Evolutionary conservation across 1,140 invertebrate genomes (phyloP), one percentile per base, ranked within the genome.

Genomic region (Sinonovacula constricta): DNA sequence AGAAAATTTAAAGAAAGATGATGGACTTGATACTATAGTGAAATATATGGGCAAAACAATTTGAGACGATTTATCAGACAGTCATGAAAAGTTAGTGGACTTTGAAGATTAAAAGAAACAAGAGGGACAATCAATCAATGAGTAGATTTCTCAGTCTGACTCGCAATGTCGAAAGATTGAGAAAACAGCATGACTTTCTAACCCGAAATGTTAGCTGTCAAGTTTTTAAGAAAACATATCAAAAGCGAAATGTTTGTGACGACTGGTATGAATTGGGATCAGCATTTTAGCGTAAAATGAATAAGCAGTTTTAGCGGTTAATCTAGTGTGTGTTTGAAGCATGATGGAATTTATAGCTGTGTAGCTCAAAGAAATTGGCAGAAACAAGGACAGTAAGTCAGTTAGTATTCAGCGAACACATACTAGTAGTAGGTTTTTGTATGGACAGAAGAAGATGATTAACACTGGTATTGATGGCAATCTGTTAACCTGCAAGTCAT

Each of bases 121-220:
- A 22, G 4, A 2, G 31, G 54, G 65, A 14, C 26, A 33, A 33
- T 75, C 78, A 10, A 59, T 67, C 49, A 56, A 53, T 0, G 14
- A 33, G 26, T 76, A 82, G 22, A 72, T 54, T 56, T 22, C 71
- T 4, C n/a, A n/a, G n/a, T n/a, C n/a, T 70, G 75, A 82, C 53
- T 33, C 49, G 15, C 68, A 69, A 30, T 82, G 79, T n/a, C n/a
- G n/a, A n/a, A n/a, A n/a, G n/a, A n/a, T n/a, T n/a, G n/a, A n/a
- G n/a, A n/a, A n/a, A n/a, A 82, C 36, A 69, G 57, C 28, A 83
- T 83, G 69, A 81, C n/a, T 14, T 36, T 81, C 30, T 71, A 59
- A 15, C 36, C 69, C 51, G 75, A 81, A 66, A 77, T 81, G 24
- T 39, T 83, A n/a, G 80, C 82, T n/a, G 79, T 84, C 65, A 84